phyloP scores from a whole-genome alignment of 2,888 invertebrate genomes.

The Aricia artaxerxes region DNA sequence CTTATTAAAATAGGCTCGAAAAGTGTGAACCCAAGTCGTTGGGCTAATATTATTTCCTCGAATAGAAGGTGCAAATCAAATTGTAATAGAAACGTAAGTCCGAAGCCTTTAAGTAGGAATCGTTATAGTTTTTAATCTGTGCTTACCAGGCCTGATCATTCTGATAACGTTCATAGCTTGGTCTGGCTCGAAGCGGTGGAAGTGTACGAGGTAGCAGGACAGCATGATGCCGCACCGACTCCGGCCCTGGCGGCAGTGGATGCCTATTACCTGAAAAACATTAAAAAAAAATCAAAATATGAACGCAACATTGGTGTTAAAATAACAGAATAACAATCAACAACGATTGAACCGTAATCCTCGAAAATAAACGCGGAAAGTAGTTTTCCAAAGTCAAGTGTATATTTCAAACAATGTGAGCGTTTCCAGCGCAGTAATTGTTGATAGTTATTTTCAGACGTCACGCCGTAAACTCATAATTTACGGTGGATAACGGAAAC shows the following conservation, averaged over 20 bases:
- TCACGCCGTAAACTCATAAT: conserved; percentile 7
- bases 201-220: conserved; percentile 86
- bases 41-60: no score
- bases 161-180: conserved; percentile 81
- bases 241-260: conserved; percentile 86
- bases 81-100: no score
- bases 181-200: conserved; percentile 82
- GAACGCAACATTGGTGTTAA: not conserved
- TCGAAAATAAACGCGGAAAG: conserved; percentile 9
- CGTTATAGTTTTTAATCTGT: not conserved
- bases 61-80: no score
- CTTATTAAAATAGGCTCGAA: no score
- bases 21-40: no score
- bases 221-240: conserved; percentile 87
- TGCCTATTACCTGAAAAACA: conserved; percentile 80
- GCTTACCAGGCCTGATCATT: conserved; percentile 77
- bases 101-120: no score
- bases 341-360: not conserved
- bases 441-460: conserved; percentile 1
- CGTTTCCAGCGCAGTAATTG: not conserved
- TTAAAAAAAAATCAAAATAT: not conserved
- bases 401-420: not conserved
- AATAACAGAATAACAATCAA: not conserved
- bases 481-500: conserved; percentile 11
- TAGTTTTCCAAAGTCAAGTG: conserved; percentile 10